A percentile compares a stretch with the other conserved stretches of the same genome.
These are phyloP conservation scores for Myotis lucifugus DNA, from an alignment of 2,113 vertebrate genomes.

Conservation along the genomic window DNA sequence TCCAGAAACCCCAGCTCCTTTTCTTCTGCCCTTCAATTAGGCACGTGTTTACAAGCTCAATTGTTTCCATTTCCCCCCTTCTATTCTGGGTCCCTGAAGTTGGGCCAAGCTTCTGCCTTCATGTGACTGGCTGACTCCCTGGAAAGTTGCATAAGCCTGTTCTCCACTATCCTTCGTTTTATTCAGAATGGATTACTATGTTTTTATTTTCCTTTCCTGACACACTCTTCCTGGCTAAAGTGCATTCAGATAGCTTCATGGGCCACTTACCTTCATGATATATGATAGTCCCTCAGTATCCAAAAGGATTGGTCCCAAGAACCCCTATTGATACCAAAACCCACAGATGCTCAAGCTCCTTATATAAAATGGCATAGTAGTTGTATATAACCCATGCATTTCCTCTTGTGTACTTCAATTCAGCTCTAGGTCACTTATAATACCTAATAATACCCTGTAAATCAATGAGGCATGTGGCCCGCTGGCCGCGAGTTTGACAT, in stretches of 20 bases:
- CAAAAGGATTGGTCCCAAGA: background rate
- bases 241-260: background rate
- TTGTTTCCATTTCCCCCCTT: background rate
- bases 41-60: background rate
- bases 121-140: background rate
- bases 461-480: background rate
- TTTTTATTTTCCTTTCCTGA: constrained; percentile 24
- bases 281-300: background rate
- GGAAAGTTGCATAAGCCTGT: background rate
- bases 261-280: background rate
- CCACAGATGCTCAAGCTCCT: background rate
- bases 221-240: background rate
- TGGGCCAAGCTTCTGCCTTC: background rate
- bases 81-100: background rate
- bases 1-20: background rate
- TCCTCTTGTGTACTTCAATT: background rate
- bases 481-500: too few relatives aligned
- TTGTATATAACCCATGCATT: background rate
- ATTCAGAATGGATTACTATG: background rate
- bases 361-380: background rate
- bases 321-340: background rate
- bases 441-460: background rate
- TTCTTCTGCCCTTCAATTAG: background rate
- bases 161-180: background rate
- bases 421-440: background rate